These are phyloP conservation scores for Porites evermanni DNA, from an alignment of 92 coral and sea anemone species.

Conservation along the genomic window DNA sequence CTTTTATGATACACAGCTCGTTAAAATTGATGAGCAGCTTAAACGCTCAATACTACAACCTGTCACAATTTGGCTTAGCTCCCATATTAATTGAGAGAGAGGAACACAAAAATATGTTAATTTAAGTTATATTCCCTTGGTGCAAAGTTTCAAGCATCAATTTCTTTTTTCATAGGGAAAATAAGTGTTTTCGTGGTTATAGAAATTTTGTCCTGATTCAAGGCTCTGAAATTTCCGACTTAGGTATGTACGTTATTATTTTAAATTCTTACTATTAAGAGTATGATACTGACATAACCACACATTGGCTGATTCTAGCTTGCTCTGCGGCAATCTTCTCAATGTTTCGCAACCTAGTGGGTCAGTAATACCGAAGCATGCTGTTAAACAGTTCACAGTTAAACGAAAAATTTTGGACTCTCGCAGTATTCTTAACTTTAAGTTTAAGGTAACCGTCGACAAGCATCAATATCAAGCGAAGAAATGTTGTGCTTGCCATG, in stretches of 20 bases:
- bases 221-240: background rate
- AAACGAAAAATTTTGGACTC: no score
- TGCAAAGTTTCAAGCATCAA: background rate
- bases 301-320: background rate
- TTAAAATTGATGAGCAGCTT: conserved; percentile 29
- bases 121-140: background rate
- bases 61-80: conserved; percentile 1
- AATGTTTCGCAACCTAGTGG: no score
- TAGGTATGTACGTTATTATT: background rate
- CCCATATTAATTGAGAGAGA: background rate
- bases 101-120: conserved; percentile 20
- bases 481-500: no score
- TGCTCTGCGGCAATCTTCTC: no score
- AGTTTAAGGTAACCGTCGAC: no score
- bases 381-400: no score
- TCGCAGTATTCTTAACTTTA: no score
- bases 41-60: conserved; percentile 42
- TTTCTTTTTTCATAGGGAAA: background rate
- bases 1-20: background rate
- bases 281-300: background rate
- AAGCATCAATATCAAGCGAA: no score
- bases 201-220: background rate
- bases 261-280: background rate
- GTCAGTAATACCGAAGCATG: no score
- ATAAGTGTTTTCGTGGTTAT: background rate